These are phyloP conservation scores for Pelochelys cantorii DNA, from an alignment of 2,797 vertebrate species.

Conservation along the genomic window DNA sequence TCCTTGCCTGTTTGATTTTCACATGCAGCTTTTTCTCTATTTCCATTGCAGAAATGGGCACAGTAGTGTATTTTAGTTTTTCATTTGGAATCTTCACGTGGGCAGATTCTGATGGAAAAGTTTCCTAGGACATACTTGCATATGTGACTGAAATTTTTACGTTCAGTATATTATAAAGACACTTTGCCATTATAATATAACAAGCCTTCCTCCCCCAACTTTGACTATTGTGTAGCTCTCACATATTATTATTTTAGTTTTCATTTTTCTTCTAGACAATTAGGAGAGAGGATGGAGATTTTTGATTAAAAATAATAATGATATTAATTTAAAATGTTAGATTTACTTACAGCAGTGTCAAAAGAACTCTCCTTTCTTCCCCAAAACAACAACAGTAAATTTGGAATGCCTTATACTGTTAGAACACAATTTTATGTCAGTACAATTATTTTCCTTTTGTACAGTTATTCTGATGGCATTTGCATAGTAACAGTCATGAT, in stretches of 20 bases:
- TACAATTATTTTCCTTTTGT: conserved; percentile 49
- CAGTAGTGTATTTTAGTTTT: not conserved
- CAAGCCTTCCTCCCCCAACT: conserved; percentile 30
- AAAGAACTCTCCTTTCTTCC: conserved; percentile 50
- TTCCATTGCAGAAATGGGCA: not conserved
- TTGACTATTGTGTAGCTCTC: conserved; percentile 33
- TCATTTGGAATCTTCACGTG: conserved; percentile 17
- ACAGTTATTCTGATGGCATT: conserved; percentile 59
- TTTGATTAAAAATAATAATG: conserved; percentile 12
- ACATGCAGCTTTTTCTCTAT: not conserved
- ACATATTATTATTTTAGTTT: conserved; percentile 37
- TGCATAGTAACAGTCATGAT: conserved; percentile 46
- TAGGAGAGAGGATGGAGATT: conserved; percentile 9
- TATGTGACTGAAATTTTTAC: conserved; percentile 30
- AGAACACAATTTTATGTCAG: conserved; percentile 39
- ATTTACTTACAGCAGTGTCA: conserved; percentile 35
- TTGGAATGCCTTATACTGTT: conserved; percentile 39
- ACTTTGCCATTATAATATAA: conserved; percentile 40
- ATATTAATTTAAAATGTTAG: conserved; percentile 55
- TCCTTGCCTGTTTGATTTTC: not conserved
- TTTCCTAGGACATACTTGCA: conserved; percentile 3
- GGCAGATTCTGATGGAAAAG: not conserved
- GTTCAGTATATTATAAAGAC: conserved; percentile 5
- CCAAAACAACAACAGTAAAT: conserved; percentile 46
- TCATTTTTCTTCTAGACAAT: conserved; percentile 69